phyloP scores from a whole-genome alignment of 35 echinoderm and acorn worm species.

The Apostichopus japonicus region DNA sequence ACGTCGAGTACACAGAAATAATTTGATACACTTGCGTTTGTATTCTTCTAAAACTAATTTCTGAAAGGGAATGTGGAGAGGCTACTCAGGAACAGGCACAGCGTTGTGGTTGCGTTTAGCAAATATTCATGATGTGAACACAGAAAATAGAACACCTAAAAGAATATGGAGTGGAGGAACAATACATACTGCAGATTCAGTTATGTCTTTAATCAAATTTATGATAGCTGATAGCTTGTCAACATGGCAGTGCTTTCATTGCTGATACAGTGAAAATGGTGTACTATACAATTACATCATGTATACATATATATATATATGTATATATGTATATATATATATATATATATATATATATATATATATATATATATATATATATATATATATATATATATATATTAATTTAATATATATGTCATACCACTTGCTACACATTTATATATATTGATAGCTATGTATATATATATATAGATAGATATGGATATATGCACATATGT shows the following conservation, averaged over 20 bases:
- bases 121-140: neutral
- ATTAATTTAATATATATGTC: too few relatives aligned
- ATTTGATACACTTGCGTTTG: constrained; percentile 42
- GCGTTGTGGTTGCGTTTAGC: neutral
- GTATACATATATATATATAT: too few relatives aligned
- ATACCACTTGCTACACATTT: too few relatives aligned
- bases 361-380: too few relatives aligned
- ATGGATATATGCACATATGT: too few relatives aligned
- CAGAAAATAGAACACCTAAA: neutral
- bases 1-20: constrained; percentile 39
- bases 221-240: constrained; percentile 2
- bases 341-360: too few relatives aligned
- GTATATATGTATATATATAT: too few relatives aligned
- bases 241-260: neutral
- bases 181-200: neutral
- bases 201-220: neutral
- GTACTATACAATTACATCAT: too few relatives aligned
- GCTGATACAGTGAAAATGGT: neutral
- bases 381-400: too few relatives aligned
- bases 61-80: constrained; percentile 14
- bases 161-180: neutral
- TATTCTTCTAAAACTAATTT: constrained; percentile 54
- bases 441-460: too few relatives aligned
- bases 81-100: neutral
- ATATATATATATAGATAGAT: too few relatives aligned